Conservation (phyloP, 2,888 invertebrate species). For the Boloria euphrosyne region DNA sequence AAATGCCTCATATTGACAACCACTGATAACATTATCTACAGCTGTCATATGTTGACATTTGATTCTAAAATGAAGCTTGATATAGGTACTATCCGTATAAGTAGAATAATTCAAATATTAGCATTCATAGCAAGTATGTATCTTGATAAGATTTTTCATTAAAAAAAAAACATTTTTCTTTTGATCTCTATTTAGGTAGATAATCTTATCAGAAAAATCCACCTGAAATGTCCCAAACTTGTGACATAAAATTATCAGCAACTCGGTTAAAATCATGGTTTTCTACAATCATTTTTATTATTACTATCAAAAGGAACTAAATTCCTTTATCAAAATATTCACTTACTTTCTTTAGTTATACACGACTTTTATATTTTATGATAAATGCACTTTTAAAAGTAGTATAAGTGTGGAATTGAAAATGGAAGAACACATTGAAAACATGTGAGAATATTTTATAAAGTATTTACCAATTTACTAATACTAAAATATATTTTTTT, state of each 20-base stretch:
- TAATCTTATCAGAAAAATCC: slow-evolving; percentile 7
- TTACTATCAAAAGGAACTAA: not conserved
- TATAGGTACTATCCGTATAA: too few relatives aligned
- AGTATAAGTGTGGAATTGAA: not conserved
- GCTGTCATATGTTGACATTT: slow-evolving; percentile 32
- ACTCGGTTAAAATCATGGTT: not conserved
- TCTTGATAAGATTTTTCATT: too few relatives aligned
- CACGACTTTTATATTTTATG: not conserved
- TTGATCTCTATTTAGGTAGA: not conserved
- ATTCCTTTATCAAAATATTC: not conserved
- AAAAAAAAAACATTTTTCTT: too few relatives aligned
- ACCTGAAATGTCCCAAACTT: not conserved
- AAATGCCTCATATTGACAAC: slow-evolving; percentile 25
- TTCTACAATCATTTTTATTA: not conserved
- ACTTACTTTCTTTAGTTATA: not conserved
- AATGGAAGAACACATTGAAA: slow-evolving; percentile 16
- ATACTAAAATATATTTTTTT: not conserved
- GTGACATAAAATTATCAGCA: slow-evolving; percentile 2
- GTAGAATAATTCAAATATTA: too few relatives aligned
- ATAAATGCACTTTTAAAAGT: not conserved
- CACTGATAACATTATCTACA: slow-evolving; percentile 31
- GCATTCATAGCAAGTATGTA: too few relatives aligned
- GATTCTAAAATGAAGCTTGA: not conserved
- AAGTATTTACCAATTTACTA: not conserved
- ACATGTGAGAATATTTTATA: not conserved